phyloP scores from a whole-genome alignment of 2,113 vertebrate species.

The Ia io region DNA sequence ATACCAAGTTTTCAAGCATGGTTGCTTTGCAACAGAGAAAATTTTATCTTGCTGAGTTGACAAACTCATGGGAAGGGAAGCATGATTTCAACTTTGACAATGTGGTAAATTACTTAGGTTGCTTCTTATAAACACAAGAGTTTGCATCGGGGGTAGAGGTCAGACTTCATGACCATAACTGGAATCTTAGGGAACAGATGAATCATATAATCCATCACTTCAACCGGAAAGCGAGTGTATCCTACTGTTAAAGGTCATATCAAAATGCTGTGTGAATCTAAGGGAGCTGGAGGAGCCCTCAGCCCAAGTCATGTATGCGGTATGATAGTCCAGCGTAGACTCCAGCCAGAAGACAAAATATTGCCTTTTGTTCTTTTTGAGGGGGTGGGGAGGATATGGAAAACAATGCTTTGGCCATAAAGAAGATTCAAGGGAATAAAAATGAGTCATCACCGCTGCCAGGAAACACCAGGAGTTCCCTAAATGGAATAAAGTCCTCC shows the following conservation, averaged over 20 bases:
- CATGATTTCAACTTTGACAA: neutral
- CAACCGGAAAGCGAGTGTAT: neutral
- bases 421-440: constrained; percentile 45
- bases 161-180: constrained; percentile 48
- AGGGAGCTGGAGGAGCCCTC: neutral
- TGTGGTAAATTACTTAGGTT: constrained; percentile 32
- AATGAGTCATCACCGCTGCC: constrained; percentile 42
- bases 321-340: neutral
- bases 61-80: neutral
- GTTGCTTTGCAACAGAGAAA: neutral
- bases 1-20: neutral
- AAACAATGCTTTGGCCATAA: constrained; percentile 51
- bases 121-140: constrained; percentile 42
- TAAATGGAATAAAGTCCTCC: neutral
- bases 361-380: constrained; percentile 50
- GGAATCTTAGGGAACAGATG: constrained; percentile 56
- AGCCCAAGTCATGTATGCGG: neutral
- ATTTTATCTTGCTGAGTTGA: constrained; percentile 28
- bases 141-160: constrained; percentile 33
- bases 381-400: constrained; percentile 44
- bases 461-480: constrained; percentile 59
- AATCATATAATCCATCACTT: constrained; percentile 53
- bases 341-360: neutral
- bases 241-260: constrained; percentile 10
- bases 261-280: neutral